Evolutionary conservation across 2,113 vertebrate genomes (phyloP).

Genomic region (Miniopterus natalensis): DNA sequence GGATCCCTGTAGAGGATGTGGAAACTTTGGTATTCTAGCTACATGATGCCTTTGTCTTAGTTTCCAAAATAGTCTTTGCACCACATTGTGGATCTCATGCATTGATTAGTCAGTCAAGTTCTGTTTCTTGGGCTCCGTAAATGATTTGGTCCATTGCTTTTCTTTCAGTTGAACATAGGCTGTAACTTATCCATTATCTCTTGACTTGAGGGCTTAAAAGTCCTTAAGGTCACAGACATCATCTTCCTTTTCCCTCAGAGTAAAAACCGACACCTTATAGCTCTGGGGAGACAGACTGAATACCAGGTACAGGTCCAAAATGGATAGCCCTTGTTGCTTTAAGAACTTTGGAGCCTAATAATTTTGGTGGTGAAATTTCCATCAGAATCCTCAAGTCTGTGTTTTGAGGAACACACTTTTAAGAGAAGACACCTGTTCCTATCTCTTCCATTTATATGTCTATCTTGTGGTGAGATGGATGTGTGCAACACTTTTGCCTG

Average conservation of each 20-base stretch:
- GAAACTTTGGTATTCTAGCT: background rate
- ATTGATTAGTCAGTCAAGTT: slow-evolving; percentile 13
- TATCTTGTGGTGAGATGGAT: slow-evolving; percentile 39
- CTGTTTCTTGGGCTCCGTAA: slow-evolving; percentile 39
- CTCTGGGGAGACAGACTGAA: slow-evolving; percentile 40
- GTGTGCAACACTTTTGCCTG: slow-evolving; percentile 64
- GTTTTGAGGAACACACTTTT: slow-evolving; percentile 26
- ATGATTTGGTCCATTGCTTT: slow-evolving; percentile 37
- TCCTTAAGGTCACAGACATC: slow-evolving; percentile 27
- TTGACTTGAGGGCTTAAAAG: background rate
- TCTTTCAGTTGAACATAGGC: slow-evolving; percentile 20
- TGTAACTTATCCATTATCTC: background rate
- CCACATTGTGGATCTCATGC: background rate
- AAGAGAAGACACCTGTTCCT: slow-evolving; percentile 32
- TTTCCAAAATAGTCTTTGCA: slow-evolving; percentile 22
- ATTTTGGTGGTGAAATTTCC: background rate
- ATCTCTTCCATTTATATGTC: background rate
- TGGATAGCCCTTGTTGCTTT: slow-evolving; percentile 68
- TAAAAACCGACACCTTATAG: slow-evolving; percentile 6
- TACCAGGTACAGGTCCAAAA: slow-evolving; percentile 37
- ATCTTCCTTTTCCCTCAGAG: slow-evolving; percentile 49
- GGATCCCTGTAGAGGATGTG: background rate
- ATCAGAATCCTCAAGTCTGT: slow-evolving; percentile 65
- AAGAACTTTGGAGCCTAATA: slow-evolving; percentile 67
- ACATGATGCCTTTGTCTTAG: background rate